Conservation (phyloP, 1,140 invertebrate genomes). For the Akabosia matsudoensis region DNA sequence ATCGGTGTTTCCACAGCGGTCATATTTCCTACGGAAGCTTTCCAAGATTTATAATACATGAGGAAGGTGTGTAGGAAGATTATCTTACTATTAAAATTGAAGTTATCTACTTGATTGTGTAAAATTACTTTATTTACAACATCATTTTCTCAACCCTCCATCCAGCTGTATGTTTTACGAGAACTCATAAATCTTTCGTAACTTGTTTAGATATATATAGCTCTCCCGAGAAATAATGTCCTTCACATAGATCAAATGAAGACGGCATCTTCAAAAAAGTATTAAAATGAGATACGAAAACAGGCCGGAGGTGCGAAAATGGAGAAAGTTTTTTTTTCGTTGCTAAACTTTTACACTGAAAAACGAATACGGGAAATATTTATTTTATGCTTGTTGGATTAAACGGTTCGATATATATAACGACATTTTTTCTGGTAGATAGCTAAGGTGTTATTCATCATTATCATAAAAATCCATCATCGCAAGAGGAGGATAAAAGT, state of each 20-base stretch:
- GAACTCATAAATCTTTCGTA: constrained; percentile 10
- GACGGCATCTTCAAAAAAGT: background rate
- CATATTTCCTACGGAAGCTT: background rate
- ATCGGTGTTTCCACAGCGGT: background rate
- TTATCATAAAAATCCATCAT: too few species aligned
- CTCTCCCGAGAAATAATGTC: background rate
- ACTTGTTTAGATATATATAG: constrained; percentile 4
- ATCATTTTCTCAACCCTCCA: background rate
- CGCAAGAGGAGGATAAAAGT: too few species aligned
- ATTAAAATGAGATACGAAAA: background rate
- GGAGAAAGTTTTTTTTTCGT: background rate
- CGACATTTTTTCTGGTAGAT: too few species aligned
- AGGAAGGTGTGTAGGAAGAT: background rate
- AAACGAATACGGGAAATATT: too few species aligned
- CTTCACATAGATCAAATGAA: background rate
- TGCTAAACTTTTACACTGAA: too few species aligned
- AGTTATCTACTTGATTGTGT: background rate
- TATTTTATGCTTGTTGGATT: too few species aligned
- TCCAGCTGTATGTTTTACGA: constrained; percentile 4
- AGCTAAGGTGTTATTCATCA: too few species aligned
- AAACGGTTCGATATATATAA: too few species aligned
- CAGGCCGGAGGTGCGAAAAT: background rate
- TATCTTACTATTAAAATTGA: background rate
- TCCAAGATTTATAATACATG: too few species aligned
- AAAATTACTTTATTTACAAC: background rate